Percentiles rank a stretch among this genome's conserved stretches.
Evolutionary conservation across 2,888 invertebrate genomes (phyloP).

Genomic region (Tolmerus cingulatus): DNA sequence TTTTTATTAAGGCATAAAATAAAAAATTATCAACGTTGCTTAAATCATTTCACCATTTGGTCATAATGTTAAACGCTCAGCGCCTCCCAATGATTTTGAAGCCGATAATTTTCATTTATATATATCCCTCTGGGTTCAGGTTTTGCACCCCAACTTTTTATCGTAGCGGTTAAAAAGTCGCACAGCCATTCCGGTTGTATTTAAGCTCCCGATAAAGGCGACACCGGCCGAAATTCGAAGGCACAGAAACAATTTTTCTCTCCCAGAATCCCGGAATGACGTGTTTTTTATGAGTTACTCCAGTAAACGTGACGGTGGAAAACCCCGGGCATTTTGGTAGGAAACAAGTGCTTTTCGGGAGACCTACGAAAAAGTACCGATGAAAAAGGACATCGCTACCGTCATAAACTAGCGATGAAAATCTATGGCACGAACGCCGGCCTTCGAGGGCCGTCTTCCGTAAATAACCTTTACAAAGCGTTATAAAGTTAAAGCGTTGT

Average conservation of each 20-base stretch:
- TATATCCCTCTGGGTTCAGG: not conserved
- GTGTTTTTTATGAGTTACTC: not conserved
- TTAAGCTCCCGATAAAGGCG: not conserved
- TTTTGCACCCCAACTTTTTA: not conserved
- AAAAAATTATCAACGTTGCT: not conserved
- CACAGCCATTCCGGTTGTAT: not conserved
- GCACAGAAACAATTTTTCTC: not conserved
- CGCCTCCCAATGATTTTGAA: not conserved
- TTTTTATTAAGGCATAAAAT: not conserved
- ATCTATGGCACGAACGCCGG: not conserved
- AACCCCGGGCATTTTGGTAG: not conserved
- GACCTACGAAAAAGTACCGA: not conserved
- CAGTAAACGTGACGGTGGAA: not conserved
- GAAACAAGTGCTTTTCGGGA: not conserved
- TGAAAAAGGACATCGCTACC: not conserved
- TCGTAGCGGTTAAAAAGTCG: not conserved
- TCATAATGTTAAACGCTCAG: not conserved
- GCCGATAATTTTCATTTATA: not conserved
- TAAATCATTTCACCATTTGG: not conserved
- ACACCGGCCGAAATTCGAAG: not conserved
- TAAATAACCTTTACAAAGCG: slow-evolving; percentile 17
- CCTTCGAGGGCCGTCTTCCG: not conserved
- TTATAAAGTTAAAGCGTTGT: slow-evolving; percentile 24
- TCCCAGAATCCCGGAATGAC: not conserved
- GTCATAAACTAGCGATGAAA: not conserved